These are phyloP conservation scores for Pterocles burchelli DNA, from an alignment of 2,113 vertebrate species.

Conservation along the genomic window DNA sequence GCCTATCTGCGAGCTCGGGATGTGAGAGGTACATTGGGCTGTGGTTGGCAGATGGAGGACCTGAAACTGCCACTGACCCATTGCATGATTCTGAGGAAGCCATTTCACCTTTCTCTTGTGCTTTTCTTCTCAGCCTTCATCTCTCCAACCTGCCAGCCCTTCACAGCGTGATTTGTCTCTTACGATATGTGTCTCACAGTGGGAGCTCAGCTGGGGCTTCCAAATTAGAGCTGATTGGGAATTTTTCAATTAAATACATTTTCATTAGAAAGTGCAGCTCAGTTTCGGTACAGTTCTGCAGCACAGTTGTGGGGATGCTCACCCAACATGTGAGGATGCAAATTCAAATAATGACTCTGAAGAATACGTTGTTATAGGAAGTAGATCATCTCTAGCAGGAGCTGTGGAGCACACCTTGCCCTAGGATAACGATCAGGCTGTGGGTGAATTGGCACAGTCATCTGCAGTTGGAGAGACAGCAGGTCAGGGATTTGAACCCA, in stretches of 20 bases:
- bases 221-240: conserved; percentile 35
- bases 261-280: background rate
- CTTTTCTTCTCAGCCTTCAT: background rate
- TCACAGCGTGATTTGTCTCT: conserved; percentile 47
- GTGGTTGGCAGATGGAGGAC: background rate
- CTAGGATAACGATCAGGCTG: background rate
- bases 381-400: background rate
- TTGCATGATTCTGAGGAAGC: background rate
- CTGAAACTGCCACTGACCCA: background rate
- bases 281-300: background rate
- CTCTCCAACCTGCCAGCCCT: background rate
- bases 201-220: conserved; percentile 25
- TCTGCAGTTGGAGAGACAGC: background rate
- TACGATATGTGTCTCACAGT: conserved; percentile 2
- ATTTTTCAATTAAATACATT: conserved; percentile 1
- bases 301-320: background rate
- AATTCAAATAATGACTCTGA: background rate
- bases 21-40: background rate
- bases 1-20: background rate
- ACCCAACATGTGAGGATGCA: background rate
- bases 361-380: background rate
- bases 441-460: background rate
- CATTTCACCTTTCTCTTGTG: conserved; percentile 35
- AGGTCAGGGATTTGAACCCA: background rate
- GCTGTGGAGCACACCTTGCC: background rate